phyloP scores from a whole-genome alignment of 2,888 invertebrate genomes.

The Chouioia cunea region DNA sequence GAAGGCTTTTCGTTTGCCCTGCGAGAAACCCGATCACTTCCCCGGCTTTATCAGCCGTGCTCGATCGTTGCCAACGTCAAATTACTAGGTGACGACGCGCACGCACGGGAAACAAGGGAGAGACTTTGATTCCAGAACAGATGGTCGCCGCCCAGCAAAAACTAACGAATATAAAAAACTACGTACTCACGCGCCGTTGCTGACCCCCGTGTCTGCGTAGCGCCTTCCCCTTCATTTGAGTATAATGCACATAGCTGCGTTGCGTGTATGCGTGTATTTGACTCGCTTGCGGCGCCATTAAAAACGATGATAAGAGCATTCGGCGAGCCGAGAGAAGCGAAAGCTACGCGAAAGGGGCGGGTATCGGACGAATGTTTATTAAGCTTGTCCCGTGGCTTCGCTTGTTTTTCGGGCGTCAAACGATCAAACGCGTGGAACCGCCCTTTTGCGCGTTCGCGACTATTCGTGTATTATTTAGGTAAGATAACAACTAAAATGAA shows the following conservation, averaged over 20 bases:
- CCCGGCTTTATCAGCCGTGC: conserved; percentile 9
- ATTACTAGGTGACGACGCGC: conserved; percentile 54
- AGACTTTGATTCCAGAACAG: conserved; percentile 45
- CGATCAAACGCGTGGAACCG: background rate
- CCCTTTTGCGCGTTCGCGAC: background rate
- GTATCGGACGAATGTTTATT: conserved; percentile 12
- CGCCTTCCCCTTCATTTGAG: background rate
- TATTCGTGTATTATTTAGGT: no score
- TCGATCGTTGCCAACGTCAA: conserved; percentile 44
- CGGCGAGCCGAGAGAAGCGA: conserved; percentile 4
- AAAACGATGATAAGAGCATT: conserved; percentile 43
- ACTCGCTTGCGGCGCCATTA: conserved; percentile 11
- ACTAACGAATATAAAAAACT: conserved; percentile 9
- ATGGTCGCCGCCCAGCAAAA: conserved; percentile 44
- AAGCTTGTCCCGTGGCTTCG: conserved; percentile 19
- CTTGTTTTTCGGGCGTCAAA: no score
- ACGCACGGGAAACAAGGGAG: conserved; percentile 18
- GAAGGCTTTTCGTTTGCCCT: background rate
- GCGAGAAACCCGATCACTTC: background rate
- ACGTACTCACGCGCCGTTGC: background rate
- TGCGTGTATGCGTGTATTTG: background rate
- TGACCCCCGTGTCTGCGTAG: background rate
- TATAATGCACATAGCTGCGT: background rate
- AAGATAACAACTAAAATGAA: no score
- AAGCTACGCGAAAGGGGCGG: conserved; percentile 19